phyloP scores from a whole-genome alignment of 2,888 invertebrate genomes.

The Capitulum mitella region DNA sequence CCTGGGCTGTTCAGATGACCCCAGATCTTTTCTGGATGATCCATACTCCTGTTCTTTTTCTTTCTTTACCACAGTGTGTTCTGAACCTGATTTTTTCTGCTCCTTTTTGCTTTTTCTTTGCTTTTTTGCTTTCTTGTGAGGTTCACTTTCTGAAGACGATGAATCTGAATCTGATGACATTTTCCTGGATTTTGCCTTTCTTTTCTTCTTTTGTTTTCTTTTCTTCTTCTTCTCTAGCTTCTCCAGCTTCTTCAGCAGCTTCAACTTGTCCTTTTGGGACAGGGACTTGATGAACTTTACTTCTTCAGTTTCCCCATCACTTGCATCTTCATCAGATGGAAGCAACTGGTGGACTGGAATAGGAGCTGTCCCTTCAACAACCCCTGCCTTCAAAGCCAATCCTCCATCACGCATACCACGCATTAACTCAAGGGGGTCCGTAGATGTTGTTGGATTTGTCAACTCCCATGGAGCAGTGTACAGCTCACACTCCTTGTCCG shows the following conservation, averaged over 20 bases:
- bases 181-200: constrained; percentile 7
- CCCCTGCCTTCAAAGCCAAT: constrained; percentile 69
- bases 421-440: constrained; percentile 65
- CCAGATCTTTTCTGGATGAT: no score
- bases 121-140: not conserved
- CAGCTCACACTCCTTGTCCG: constrained; percentile 85
- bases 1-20: no score
- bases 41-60: no score
- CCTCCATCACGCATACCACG: constrained; percentile 90
- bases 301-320: constrained; percentile 59
- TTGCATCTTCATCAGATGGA: constrained; percentile 42
- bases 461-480: constrained; percentile 45
- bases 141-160: not conserved
- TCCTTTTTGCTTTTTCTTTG: not conserved
- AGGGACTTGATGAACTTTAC: constrained; percentile 67
- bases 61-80: no score
- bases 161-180: not conserved
- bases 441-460: constrained; percentile 39
- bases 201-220: constrained; percentile 26
- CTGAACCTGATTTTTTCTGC: not conserved
- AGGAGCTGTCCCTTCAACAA: constrained; percentile 38
- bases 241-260: constrained; percentile 58
- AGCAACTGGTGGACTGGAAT: constrained; percentile 34
- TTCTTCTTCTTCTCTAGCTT: constrained; percentile 37
- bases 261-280: constrained; percentile 80